A percentile compares a stretch with the other conserved stretches of the same genome.
Conservation (phyloP, 2,888 invertebrate genomes). For the Fragum whitleyi region DNA sequence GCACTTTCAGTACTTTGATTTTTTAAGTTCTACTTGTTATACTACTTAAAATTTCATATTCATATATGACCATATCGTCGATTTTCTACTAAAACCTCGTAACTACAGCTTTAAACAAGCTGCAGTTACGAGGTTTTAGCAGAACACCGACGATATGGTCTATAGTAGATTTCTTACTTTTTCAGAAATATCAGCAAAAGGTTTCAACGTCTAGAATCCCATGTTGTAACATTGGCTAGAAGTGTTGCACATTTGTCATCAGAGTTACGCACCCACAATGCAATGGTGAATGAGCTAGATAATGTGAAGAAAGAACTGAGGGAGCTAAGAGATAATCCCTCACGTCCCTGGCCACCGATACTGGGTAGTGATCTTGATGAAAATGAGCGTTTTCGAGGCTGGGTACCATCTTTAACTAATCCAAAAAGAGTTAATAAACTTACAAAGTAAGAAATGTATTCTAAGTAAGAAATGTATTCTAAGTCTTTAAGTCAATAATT, state of each 20-base stretch:
- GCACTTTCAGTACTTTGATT: too few species aligned
- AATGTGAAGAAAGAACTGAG: slow-evolving; percentile 93
- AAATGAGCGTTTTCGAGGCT: slow-evolving; percentile 83
- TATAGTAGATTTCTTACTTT: slow-evolving; percentile 13
- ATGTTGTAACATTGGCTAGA: slow-evolving; percentile 95
- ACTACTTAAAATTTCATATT: too few species aligned
- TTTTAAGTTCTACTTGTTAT: too few species aligned
- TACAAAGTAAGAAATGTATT: slow-evolving; percentile 89
- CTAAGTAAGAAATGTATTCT: too few species aligned
- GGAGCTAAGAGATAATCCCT: slow-evolving; percentile 86
- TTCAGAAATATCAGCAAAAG: slow-evolving; percentile 92
- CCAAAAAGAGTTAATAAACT: slow-evolving; percentile 94
- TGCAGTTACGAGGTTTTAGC: too few species aligned
- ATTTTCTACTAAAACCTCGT: too few species aligned
- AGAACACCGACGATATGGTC: too few species aligned
- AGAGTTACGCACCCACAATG: slow-evolving; percentile 95
- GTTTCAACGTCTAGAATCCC: slow-evolving; percentile 95
- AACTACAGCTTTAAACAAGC: too few species aligned
- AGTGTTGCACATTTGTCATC: slow-evolving; percentile 96
- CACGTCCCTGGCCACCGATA: slow-evolving; percentile 44
- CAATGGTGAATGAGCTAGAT: slow-evolving; percentile 95
- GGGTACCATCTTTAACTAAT: slow-evolving; percentile 89
- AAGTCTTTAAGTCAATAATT: too few species aligned
- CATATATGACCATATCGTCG: too few species aligned
- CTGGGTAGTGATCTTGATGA: slow-evolving; percentile 65